Conservation (phyloP, 2,113 vertebrate species). For the Capreolus pygargus region DNA sequence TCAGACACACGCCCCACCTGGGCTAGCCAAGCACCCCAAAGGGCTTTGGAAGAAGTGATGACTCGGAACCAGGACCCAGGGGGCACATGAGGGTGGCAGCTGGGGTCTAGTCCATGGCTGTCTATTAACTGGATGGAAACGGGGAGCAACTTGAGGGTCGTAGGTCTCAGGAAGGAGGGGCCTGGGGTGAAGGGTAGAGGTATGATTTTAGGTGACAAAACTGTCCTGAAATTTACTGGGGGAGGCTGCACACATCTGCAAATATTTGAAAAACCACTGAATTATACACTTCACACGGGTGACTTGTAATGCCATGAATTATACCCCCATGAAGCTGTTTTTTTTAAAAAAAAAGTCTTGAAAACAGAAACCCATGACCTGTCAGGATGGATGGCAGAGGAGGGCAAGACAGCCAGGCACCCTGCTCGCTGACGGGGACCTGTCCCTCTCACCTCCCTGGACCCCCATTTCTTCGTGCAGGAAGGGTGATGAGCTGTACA, state of each 20-base stretch:
- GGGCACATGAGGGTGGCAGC: too few species aligned
- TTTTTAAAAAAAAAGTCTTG: background rate
- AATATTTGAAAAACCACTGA: background rate
- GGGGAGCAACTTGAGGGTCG: rapidly evolving
- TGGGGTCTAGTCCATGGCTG: background rate
- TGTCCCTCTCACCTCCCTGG: background rate
- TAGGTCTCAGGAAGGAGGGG: background rate
- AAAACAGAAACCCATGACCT: background rate
- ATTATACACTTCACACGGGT: background rate
- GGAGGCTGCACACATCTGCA: too few species aligned
- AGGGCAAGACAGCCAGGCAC: background rate
- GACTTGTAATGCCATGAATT: rapidly evolving
- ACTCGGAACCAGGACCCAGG: background rate
- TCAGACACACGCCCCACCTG: background rate
- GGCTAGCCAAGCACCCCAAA: background rate
- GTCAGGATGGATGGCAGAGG: background rate
- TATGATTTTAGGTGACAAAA: background rate
- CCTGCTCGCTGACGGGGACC: rapidly evolving
- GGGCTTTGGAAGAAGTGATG: background rate
- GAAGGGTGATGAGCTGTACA: rapidly evolving
- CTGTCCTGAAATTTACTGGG: background rate
- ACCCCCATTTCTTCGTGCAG: rapidly evolving
- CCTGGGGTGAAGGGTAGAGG: background rate
- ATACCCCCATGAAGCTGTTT: background rate
- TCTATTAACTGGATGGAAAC: background rate